A percentile compares a stretch with the other conserved stretches of the same genome.
phyloP scores from a whole-genome alignment of 1,140 invertebrate genomes.

The Lordiphosa clarofinis region DNA sequence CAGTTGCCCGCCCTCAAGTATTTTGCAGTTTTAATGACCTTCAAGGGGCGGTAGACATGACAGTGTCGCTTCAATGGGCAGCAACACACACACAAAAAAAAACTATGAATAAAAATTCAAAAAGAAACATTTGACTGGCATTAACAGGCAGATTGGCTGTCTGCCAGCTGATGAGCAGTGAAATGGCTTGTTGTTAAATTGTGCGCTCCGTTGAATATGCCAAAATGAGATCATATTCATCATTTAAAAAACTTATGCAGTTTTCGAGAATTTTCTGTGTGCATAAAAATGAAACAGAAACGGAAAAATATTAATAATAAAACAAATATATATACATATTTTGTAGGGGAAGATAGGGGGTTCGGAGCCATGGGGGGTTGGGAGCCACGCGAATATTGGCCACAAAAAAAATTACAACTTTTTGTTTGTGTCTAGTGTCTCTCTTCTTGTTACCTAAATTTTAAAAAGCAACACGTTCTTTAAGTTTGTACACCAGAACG shows the following conservation, averaged over 20 bases:
- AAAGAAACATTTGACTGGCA: slow-evolving; percentile 7
- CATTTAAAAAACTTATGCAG: not conserved
- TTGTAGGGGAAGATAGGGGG: no score
- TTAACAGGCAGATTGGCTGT: slow-evolving; percentile 30
- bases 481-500: no score
- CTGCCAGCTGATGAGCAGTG: slow-evolving; percentile 44
- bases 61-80: slow-evolving; percentile 61
- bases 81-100: slow-evolving; percentile 14
- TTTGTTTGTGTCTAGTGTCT: no score
- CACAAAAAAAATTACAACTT: no score
- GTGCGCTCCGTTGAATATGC: slow-evolving; percentile 30
- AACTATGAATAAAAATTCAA: slow-evolving; percentile 28
- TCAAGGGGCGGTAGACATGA: slow-evolving; percentile 64
- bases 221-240: slow-evolving; percentile 32
- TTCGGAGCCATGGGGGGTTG: no score
- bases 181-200: slow-evolving; percentile 32
- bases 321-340: no score
- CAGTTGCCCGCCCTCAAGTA: slow-evolving; percentile 55
- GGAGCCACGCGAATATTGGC: no score
- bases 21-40: slow-evolving; percentile 49
- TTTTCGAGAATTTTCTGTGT: not conserved
- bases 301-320: no score
- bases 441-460: no score
- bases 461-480: no score
- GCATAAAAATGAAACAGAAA: no score